These are phyloP conservation scores for Sparidentex hasta DNA, from an alignment of 2,797 vertebrate genomes.

Conservation along the genomic window DNA sequence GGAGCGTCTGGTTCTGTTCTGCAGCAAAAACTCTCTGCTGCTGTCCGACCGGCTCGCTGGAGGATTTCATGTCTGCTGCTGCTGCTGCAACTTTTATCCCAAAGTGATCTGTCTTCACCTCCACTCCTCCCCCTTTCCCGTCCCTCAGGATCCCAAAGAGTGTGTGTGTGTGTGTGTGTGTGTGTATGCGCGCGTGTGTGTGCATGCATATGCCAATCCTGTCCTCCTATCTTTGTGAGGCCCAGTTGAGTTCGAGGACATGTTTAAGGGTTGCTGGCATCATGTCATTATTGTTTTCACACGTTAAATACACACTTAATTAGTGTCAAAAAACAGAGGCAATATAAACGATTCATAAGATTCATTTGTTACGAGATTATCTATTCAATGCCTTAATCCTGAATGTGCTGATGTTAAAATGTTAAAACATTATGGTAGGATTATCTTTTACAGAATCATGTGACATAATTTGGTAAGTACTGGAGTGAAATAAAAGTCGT, in stretches of 20 bases:
- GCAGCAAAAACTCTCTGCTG: conserved; percentile 8
- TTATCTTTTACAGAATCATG: too few relatives aligned
- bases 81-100: conserved; percentile 61
- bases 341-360: too few relatives aligned
- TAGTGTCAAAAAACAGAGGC: not conserved
- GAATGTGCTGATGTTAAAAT: too few relatives aligned
- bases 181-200: conserved; percentile 2
- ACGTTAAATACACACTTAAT: not conserved
- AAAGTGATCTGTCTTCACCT: conserved; percentile 53
- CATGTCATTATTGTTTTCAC: not conserved
- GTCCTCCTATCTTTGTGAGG: not conserved
- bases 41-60: not conserved
- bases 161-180: not conserved
- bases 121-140: conserved; percentile 35
- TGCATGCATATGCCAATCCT: too few relatives aligned
- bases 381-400: too few relatives aligned
- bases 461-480: too few relatives aligned
- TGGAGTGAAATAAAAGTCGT: too few relatives aligned
- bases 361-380: not conserved
- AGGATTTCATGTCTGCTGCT: conserved; percentile 46
- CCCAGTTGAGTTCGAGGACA: not conserved
- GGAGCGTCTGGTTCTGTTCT: not conserved
- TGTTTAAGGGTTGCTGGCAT: not conserved
- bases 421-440: too few relatives aligned
- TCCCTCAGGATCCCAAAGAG: conserved; percentile 19